phyloP scores from a whole-genome alignment of 2,888 invertebrate species.

The Seladonia tumulorum region DNA sequence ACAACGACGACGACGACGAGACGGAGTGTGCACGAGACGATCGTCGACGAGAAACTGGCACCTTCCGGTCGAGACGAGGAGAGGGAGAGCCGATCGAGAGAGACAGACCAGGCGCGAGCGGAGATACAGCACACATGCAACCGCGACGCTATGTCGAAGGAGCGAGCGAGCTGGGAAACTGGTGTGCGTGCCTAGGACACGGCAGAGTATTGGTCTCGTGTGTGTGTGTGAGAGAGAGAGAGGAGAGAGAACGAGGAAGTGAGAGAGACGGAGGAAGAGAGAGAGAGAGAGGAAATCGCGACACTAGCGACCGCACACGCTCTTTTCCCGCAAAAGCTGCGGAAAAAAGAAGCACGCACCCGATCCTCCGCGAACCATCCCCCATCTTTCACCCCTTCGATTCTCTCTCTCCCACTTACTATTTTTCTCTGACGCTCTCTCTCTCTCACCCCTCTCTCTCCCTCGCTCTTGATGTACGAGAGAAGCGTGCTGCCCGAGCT shows the following conservation, averaged over 20 bases:
- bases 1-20: constrained; percentile 36
- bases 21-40: constrained; percentile 76
- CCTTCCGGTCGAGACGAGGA: constrained; percentile 80
- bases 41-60: constrained; percentile 82
- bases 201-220: background rate
- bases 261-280: constrained; percentile 26
- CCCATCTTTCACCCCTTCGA: background rate
- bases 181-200: background rate
- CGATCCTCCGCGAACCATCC: constrained; percentile 42
- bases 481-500: background rate
- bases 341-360: constrained; percentile 65
- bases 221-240: background rate
- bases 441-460: background rate
- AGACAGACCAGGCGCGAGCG: constrained; percentile 12
- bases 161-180: background rate
- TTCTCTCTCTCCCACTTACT: background rate
- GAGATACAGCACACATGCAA: constrained; percentile 15
- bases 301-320: constrained; percentile 74
- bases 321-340: constrained; percentile 75
- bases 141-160: background rate
- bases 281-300: constrained; percentile 67
- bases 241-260: constrained; percentile 47
- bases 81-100: constrained; percentile 60
- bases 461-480: constrained; percentile 5
- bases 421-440: background rate